A percentile compares a stretch with the other conserved stretches of the same genome.
These are phyloP conservation scores for Rhinoderma darwinii DNA, from an alignment of 2,113 vertebrate genomes.

Conservation along the genomic window DNA sequence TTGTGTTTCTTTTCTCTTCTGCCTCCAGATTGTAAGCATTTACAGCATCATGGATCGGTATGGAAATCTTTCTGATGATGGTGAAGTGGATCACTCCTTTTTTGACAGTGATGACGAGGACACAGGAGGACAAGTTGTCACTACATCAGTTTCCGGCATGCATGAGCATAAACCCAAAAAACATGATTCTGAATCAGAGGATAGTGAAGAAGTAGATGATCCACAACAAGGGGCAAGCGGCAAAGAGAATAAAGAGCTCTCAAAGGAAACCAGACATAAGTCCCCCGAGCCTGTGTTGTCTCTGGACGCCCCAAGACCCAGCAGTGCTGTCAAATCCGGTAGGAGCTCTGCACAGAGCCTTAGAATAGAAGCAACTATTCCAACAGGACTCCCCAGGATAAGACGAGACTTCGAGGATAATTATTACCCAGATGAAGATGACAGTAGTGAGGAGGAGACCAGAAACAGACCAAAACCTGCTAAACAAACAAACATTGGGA, in stretches of 20 bases:
- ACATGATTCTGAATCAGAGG: conserved; percentile 54
- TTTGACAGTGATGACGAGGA: conserved; percentile 90
- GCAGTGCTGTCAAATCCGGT: conserved; percentile 64
- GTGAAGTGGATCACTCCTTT: conserved; percentile 95
- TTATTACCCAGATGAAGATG: conserved; percentile 77
- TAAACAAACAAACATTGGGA: conserved; percentile 70
- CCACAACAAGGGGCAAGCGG: conserved; percentile 57
- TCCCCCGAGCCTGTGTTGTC: conserved; percentile 30
- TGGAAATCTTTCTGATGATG: conserved; percentile 79
- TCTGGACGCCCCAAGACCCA: conserved; percentile 45
- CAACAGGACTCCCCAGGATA: conserved; percentile 69
- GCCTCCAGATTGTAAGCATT: conserved; percentile 1
- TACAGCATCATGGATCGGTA: conserved; percentile 77
- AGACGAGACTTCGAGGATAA: conserved; percentile 72
- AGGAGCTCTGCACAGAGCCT: conserved; percentile 54
- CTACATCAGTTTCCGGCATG: conserved; percentile 57
- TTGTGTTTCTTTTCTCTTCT: neutral
- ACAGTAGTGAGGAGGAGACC: conserved; percentile 77
- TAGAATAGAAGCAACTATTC: conserved; percentile 63
- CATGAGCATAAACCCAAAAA: conserved; percentile 59
- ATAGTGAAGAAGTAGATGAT: conserved; percentile 23
- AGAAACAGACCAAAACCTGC: conserved; percentile 66
- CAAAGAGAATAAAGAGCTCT: conserved; percentile 61
- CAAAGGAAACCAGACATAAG: conserved; percentile 3
- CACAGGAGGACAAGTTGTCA: conserved; percentile 63